These are phyloP conservation scores for Ovibos moschatus DNA, from an alignment of 2,113 vertebrate genomes.

Conservation along the genomic window DNA sequence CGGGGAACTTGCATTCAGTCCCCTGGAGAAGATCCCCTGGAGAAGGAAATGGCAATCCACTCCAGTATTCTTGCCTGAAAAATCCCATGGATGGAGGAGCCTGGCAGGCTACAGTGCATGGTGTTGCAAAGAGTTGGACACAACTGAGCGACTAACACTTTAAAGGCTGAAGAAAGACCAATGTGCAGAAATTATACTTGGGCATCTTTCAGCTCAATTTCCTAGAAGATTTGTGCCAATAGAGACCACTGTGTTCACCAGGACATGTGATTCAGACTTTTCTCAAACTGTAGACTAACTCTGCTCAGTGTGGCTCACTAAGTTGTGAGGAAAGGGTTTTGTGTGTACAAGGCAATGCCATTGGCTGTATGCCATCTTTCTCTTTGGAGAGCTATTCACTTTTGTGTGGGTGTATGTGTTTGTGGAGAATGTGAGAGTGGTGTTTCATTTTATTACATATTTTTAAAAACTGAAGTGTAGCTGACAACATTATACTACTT, in stretches of 20 bases:
- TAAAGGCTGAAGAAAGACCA: neutral
- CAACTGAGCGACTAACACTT: neutral
- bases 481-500: neutral
- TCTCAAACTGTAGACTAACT: neutral
- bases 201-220: neutral
- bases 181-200: neutral
- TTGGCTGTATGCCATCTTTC: neutral
- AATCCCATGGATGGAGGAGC: neutral
- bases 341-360: neutral
- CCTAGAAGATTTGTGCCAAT: neutral
- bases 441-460: neutral
- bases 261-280: neutral
- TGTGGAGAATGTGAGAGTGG: neutral
- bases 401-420: neutral
- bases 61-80: neutral
- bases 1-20: neutral
- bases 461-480: neutral
- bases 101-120: neutral
- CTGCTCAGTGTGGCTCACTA: neutral
- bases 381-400: neutral
- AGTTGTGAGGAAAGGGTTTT: neutral
- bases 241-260: neutral
- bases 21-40: neutral
- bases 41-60: neutral
- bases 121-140: neutral